Evolutionary conservation across 2,113 vertebrate genomes (phyloP).

Genomic region (Eonycteris spelaea): DNA sequence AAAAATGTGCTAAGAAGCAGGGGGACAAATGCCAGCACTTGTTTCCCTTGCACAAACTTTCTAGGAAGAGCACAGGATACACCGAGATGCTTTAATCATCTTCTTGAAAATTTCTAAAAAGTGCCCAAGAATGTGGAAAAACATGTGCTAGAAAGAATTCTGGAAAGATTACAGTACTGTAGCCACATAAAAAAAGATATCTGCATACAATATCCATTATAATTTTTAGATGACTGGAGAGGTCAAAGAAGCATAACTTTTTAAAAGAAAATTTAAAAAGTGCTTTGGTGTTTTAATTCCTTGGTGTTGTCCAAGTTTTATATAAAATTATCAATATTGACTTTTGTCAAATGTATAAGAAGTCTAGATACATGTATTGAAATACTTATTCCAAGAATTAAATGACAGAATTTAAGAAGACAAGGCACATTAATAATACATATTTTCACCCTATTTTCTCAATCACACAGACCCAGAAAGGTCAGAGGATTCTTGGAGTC

Average conservation of each 20-base stretch:
- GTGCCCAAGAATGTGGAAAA: slow-evolving; percentile 91
- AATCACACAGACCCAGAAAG: not conserved
- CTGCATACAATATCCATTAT: not conserved
- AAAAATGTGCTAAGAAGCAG: slow-evolving; percentile 90
- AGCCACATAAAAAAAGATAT: not conserved
- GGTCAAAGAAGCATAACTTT: not conserved
- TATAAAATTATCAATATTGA: not conserved
- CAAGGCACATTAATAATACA: not conserved
- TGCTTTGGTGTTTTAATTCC: not conserved
- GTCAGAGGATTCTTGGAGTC: not conserved
- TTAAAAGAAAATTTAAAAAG: not conserved
- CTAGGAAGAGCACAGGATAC: slow-evolving; percentile 92
- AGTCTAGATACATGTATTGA: not conserved
- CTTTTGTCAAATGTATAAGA: not conserved
- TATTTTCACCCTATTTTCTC: not conserved
- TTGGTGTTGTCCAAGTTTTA: not conserved
- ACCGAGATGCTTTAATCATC: slow-evolving; percentile 88
- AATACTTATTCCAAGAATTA: not conserved
- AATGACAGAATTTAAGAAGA: not conserved
- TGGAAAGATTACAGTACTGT: not conserved
- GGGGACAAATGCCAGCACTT: slow-evolving; percentile 93
- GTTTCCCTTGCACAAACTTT: slow-evolving; percentile 93
- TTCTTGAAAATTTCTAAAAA: slow-evolving; percentile 93
- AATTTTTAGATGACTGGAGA: not conserved
- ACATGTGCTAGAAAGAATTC: not conserved